Conservation (phyloP, 2,888 invertebrate species). For the Auanema sp. region DNA sequence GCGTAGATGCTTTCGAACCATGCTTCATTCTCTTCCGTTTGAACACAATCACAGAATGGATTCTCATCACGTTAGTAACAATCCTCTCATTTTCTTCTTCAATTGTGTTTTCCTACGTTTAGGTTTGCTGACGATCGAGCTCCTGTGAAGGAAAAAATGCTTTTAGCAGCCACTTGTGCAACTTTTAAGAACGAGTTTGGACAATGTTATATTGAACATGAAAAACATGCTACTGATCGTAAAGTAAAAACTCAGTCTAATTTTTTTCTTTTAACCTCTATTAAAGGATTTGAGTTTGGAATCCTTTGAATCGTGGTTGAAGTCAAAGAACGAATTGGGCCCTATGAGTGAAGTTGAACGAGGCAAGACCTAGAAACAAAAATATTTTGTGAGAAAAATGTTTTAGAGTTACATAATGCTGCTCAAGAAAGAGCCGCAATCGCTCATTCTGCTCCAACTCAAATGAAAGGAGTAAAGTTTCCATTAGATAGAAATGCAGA, state of each 20-base stretch:
- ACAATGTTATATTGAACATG: constrained; percentile 87
- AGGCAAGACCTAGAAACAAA: constrained; percentile 49
- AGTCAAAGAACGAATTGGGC: constrained; percentile 79
- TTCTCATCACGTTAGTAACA: constrained; percentile 66
- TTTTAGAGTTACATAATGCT: constrained; percentile 44
- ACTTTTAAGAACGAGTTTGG: constrained; percentile 96
- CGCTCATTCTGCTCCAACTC: constrained; percentile 61
- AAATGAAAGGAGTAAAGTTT: constrained; percentile 77
- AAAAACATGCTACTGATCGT: constrained; percentile 80
- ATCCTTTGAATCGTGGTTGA: constrained; percentile 81
- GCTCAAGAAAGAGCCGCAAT: constrained; percentile 43
- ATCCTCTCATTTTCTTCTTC: not conserved
- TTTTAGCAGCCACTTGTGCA: constrained; percentile 95
- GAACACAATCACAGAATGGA: constrained; percentile 81
- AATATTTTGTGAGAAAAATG: not conserved
- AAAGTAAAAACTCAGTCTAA: constrained; percentile 27
- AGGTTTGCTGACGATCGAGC: constrained; percentile 93
- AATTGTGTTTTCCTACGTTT: constrained; percentile 69
- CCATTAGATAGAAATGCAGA: constrained; percentile 82
- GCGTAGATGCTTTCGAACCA: constrained; percentile 72
- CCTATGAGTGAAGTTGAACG: constrained; percentile 77
- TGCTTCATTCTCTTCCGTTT: constrained; percentile 84
- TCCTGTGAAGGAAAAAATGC: constrained; percentile 89
- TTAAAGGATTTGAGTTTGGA: constrained; percentile 78
- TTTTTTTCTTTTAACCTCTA: constrained; percentile 1